A percentile compares a stretch with the other conserved stretches of the same genome.
phyloP scores from a whole-genome alignment of 1,140 invertebrate species.

The Telenomus remus region DNA sequence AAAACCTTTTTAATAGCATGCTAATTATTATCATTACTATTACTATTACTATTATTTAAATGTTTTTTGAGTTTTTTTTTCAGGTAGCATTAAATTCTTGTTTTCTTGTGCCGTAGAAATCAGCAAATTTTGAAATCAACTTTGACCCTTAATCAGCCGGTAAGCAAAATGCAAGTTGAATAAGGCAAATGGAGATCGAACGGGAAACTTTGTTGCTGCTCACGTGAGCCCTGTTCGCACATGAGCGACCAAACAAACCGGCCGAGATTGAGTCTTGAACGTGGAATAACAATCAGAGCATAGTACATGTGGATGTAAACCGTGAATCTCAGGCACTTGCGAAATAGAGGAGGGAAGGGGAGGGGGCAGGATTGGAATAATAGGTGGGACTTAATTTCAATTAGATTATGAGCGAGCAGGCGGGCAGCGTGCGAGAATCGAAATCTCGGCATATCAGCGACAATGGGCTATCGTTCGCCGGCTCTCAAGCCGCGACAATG shows the following conservation, averaged over 20 bases:
- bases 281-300: slow-evolving; percentile 16
- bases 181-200: not conserved
- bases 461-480: slow-evolving; percentile 63
- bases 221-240: not conserved
- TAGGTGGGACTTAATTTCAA: slow-evolving; percentile 67
- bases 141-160: too few relatives aligned
- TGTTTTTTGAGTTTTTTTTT: too few relatives aligned
- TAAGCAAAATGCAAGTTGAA: too few relatives aligned
- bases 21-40: too few relatives aligned
- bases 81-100: too few relatives aligned
- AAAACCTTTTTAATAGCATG: too few relatives aligned
- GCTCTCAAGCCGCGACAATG: slow-evolving; percentile 71
- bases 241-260: slow-evolving; percentile 3
- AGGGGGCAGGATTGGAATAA: slow-evolving; percentile 28
- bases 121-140: too few relatives aligned
- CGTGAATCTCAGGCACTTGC: slow-evolving; percentile 11
- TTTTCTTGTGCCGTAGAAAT: too few relatives aligned
- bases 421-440: slow-evolving; percentile 54
- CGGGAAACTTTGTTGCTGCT: too few relatives aligned
- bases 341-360: slow-evolving; percentile 9
- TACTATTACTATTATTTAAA: too few relatives aligned
- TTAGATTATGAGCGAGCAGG: slow-evolving; percentile 62
- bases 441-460: slow-evolving; percentile 65
- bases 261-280: slow-evolving; percentile 10
- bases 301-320: not conserved